Evolutionary conservation across 2,113 vertebrate genomes (phyloP).

Genomic region (Caranx melampygus): DNA sequence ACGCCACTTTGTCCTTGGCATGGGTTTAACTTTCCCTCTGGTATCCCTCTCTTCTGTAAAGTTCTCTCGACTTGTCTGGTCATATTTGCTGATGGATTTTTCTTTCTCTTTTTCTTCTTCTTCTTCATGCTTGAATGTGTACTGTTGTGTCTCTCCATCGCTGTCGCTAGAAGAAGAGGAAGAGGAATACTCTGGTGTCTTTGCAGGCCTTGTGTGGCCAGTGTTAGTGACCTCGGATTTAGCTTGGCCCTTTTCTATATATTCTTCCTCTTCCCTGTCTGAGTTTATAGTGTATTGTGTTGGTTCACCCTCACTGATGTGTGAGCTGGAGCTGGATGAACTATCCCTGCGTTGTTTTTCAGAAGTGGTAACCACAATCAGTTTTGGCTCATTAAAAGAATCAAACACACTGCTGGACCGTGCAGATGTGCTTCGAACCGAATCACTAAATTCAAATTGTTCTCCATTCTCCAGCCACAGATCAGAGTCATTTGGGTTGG

Average conservation of each 20-base stretch:
- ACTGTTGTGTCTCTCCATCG: slow-evolving; percentile 6
- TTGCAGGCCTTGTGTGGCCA: slow-evolving; percentile 6
- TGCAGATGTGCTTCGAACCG: slow-evolving; percentile 60
- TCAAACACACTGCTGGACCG: slow-evolving; percentile 57
- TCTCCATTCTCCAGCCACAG: slow-evolving; percentile 77
- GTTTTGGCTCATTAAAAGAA: slow-evolving; percentile 51
- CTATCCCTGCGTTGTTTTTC: slow-evolving; percentile 39
- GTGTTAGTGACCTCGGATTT: neutral
- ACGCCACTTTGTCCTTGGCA: slow-evolving; percentile 4
- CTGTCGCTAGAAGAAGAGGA: slow-evolving; percentile 52
- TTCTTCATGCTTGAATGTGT: slow-evolving; percentile 11
- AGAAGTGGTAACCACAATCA: slow-evolving; percentile 9
- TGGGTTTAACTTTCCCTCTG: slow-evolving; percentile 16
- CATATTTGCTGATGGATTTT: no score
- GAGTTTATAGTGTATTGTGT: slow-evolving; percentile 72
- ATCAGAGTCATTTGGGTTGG: slow-evolving; percentile 51
- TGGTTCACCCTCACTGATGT: slow-evolving; percentile 65
- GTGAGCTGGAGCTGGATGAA: slow-evolving; percentile 67
- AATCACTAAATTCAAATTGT: slow-evolving; percentile 83
- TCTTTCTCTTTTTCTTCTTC: neutral
- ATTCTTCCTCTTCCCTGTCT: slow-evolving; percentile 47
- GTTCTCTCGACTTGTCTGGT: neutral
- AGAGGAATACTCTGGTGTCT: slow-evolving; percentile 9
- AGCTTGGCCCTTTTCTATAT: neutral
- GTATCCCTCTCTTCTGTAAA: neutral